Evolutionary conservation across 2,797 vertebrate species (phyloP), one percentile per base, ranked within the genome.

Genomic region (Pelochelys cantorii): DNA sequence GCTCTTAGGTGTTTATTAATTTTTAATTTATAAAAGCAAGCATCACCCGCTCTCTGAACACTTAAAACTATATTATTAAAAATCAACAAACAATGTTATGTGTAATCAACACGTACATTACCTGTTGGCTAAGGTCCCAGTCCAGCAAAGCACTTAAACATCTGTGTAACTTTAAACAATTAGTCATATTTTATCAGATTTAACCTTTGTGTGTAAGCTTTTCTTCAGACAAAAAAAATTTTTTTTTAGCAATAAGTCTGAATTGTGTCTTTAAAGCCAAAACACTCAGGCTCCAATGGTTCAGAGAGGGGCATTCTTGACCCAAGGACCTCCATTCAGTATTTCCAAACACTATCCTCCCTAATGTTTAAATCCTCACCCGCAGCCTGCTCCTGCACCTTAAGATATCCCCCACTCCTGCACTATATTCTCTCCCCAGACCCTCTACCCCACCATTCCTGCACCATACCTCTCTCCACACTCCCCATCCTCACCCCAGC

Each of bases 1-100:
- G 20, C 62, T 83, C n/a, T 71, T 37, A 11, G 65, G 55, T 91
- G 86, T 79, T 95, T 71, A 57, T 81, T 12, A 78, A 89, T 14
- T 78, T 93, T 84, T 79, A 89, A 59, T 87, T 90, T 82, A 1
- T 5, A 12, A 62, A 83, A 34, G 77, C 1, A 83, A 84, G 48
- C 62, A 65, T n/a, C 31, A n/a, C 62, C 8, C 17, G 42, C 42
- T 65, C 62, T 65, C 62, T 65, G 62, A 65, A 15, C 62, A 65
- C 71, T 75, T 53, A 89, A 88, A 59, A 86, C 31, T 84, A 23
- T 1, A 1, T 13, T 12, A 62, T 4, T 55, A 9, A 48, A 34
- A 85, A 54, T 60, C 71, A 37, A 3, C 42, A 48, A 48, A 9
- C 42, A 48, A 48, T 48, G 42, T 48, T 48, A 48, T 48, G 7